These are phyloP conservation scores for Conus canariensis DNA, from an alignment of 2,888 invertebrate genomes.

Conservation along the genomic window DNA sequence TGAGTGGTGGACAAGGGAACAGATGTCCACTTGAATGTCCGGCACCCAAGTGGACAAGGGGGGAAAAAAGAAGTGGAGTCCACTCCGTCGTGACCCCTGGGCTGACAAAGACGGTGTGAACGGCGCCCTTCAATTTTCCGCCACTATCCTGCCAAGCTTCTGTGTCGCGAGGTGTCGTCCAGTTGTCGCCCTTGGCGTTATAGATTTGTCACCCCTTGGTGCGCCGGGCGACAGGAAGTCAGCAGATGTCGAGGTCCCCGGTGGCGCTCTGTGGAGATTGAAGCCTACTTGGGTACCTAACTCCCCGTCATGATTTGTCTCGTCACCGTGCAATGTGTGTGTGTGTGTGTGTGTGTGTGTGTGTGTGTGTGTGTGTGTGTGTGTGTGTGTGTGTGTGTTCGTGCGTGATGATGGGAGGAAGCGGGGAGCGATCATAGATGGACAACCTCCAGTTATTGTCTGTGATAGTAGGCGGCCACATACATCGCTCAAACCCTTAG, in stretches of 20 bases:
- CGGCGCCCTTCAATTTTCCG: neutral
- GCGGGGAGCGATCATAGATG: no score
- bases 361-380: neutral
- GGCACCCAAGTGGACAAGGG: slow-evolving; percentile 20
- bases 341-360: neutral
- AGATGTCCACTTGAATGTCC: slow-evolving; percentile 28
- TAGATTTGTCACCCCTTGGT: slow-evolving; percentile 19
- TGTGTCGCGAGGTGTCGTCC: neutral
- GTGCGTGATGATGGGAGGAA: no score
- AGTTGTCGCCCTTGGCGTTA: slow-evolving; percentile 14
- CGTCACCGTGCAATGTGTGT: no score
- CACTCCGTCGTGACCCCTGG: neutral
- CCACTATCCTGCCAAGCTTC: neutral
- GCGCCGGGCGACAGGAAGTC: neutral
- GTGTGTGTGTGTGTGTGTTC: neutral
- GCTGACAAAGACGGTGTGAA: neutral
- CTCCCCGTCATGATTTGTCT: no score
- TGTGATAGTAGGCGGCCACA: no score
- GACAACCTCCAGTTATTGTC: no score
- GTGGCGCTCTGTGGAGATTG: neutral
- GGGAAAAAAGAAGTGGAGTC: neutral
- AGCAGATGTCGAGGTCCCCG: slow-evolving; percentile 15
- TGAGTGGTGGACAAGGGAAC: slow-evolving; percentile 2
- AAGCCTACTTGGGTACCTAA: no score
- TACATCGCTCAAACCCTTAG: no score